These are phyloP conservation scores for Neotragus moschatus DNA, from an alignment of 2,113 vertebrate species.

Conservation along the genomic window DNA sequence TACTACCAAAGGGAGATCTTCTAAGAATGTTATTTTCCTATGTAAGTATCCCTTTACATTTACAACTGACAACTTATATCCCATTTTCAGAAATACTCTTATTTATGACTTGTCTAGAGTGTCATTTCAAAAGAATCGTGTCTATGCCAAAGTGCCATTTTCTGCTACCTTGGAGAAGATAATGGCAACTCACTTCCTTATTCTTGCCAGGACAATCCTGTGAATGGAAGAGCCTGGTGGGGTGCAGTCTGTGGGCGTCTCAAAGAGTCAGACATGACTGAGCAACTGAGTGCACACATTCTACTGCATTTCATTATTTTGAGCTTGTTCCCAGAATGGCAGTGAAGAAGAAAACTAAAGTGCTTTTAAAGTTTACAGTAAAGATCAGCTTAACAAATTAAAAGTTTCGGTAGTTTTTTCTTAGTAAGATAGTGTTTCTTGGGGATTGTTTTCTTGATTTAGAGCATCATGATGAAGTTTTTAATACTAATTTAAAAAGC, in stretches of 20 bases:
- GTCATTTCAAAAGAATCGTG: neutral
- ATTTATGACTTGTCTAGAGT: too few relatives aligned
- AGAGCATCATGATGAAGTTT: neutral
- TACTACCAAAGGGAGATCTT: neutral
- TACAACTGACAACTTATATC: neutral
- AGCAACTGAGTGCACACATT: neutral
- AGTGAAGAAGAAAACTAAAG: neutral
- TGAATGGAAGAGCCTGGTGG: neutral
- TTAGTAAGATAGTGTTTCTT: neutral
- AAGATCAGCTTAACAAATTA: neutral
- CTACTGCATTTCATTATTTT: neutral
- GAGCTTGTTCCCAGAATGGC: neutral
- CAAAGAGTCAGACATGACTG: neutral
- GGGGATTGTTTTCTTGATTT: neutral
- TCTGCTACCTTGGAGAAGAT: neutral
- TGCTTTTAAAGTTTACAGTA: neutral
- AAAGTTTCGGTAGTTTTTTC: neutral
- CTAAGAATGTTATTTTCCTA: neutral
- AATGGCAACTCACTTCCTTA: neutral
- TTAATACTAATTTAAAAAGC: neutral
- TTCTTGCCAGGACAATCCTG: neutral
- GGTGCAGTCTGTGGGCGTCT: neutral
- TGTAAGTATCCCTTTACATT: neutral
- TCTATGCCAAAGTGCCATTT: neutral
- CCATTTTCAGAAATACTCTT: neutral